Evolutionary conservation across 2,888 invertebrate genomes (phyloP), one percentile per base, ranked within the genome.

Genomic region (Julus scandinavius): DNA sequence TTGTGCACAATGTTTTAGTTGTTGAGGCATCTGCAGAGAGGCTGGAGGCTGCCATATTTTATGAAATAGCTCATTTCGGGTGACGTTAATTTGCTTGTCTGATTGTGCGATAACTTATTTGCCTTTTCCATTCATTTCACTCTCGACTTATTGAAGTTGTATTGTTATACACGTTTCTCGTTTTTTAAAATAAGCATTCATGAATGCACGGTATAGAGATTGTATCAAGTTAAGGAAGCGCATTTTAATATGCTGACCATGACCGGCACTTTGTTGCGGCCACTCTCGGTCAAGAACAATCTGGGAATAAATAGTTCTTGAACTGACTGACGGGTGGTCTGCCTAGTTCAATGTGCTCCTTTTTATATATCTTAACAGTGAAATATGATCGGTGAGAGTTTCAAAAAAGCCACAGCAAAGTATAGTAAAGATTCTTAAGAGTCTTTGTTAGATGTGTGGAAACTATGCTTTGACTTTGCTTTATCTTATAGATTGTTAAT

Each of bases 201-300:
- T 63, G 63, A 72, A 72, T 72, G 72, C 29, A 72, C 38, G 1
- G 15, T 80, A 4, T 80, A 80, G 80, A 13, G 80, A 80, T 80
- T 80, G 80, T 29, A 80, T 80, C 80, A 3, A 1, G 38, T 29
- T 38, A 15, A 38, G 38, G 38, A 80, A 80, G 80, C 80, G 38
- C 13, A 13, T 20, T 80, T 80, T 80, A 80, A 80, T 80, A 29
- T 29, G 80, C 29, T 80, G 80, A 38, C 80, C 80, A 80, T 80
- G 80, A 80, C 80, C 80, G 80, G 80, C 80, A 80, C 38, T 80
- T 80, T 80, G 80, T 80, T 80, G 80, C 80, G 38, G 38, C 38
- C 38, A 38, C 80, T 80, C 9, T 80, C 38, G 80, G 80, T 80
- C 80, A 80, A 80, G 80, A 80, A 80, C 80, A 80, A 80, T 80